Conservation (phyloP, 2,888 invertebrate species). For the Dicranocentrus wangi region DNA sequence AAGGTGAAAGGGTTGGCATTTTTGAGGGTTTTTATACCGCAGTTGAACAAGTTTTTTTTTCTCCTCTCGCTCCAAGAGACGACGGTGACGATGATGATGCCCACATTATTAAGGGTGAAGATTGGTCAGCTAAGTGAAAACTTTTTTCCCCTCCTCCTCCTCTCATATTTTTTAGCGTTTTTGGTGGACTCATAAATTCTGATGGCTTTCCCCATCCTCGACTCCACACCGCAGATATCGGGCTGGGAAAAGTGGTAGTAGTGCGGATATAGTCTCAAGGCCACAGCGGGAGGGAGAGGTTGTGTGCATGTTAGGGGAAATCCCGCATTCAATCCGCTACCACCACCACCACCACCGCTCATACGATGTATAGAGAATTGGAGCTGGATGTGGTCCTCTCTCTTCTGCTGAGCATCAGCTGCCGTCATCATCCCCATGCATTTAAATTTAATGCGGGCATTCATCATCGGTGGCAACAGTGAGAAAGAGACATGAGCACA, state of each 20-base stretch:
- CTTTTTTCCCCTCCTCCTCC: too few species aligned
- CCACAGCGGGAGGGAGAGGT: slow-evolving; percentile 52
- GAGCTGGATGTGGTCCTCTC: too few species aligned
- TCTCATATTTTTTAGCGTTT: slow-evolving; percentile 56
- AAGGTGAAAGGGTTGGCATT: too few species aligned
- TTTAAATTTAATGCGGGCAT: slow-evolving; percentile 23
- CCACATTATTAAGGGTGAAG: background rate
- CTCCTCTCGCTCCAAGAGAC: too few species aligned
- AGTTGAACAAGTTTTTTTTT: too few species aligned
- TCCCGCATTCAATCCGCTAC: slow-evolving; percentile 41
- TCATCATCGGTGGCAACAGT: slow-evolving; percentile 40
- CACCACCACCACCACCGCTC: too few species aligned
- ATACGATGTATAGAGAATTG: too few species aligned
- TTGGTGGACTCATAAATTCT: slow-evolving; percentile 61
- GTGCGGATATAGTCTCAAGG: slow-evolving; percentile 32
- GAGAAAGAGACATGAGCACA: slow-evolving; percentile 28
- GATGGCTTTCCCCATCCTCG: slow-evolving; percentile 47
- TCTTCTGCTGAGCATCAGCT: too few species aligned
- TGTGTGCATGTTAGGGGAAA: slow-evolving; percentile 34
- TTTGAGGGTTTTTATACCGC: too few species aligned
- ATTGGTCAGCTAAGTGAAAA: slow-evolving; percentile 47
- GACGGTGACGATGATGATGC: too few species aligned
- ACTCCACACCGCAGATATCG: slow-evolving; percentile 7
- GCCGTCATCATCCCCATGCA: too few species aligned
- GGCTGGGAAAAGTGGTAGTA: too few species aligned